A percentile compares a stretch with the other conserved stretches of the same genome.
These are phyloP conservation scores for Herminia tarsipennalis DNA, from an alignment of 2,888 invertebrate genomes.

Conservation along the genomic window DNA sequence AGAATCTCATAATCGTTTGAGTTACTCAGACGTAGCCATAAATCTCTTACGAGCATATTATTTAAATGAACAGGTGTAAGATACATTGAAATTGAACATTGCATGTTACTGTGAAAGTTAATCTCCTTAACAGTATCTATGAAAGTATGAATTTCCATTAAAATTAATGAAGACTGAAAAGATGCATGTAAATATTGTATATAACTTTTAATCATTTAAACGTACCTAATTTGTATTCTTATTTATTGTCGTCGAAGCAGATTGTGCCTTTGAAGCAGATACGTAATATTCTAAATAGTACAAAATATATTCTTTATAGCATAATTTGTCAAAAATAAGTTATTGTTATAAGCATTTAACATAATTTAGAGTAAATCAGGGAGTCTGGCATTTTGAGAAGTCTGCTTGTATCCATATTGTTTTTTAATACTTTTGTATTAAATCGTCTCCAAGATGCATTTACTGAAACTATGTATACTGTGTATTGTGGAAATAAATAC, in stretches of 20 bases:
- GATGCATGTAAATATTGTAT: conserved; percentile 46
- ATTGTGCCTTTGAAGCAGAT: conserved; percentile 35
- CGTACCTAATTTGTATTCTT: too few relatives aligned
- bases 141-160: conserved; percentile 33
- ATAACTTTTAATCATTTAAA: conserved; percentile 33
- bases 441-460: conserved; percentile 72
- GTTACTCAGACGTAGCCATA: conserved; percentile 1
- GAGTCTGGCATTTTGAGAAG: conserved; percentile 28
- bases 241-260: conserved; percentile 45
- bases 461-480: conserved; percentile 58
- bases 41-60: conserved; percentile 2
- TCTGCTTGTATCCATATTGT: conserved; percentile 33
- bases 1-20: conserved; percentile 12
- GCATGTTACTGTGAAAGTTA: not conserved
- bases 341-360: conserved; percentile 38
- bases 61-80: not conserved
- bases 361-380: conserved; percentile 30
- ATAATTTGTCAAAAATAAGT: conserved; percentile 38
- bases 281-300: conserved; percentile 60
- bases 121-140: conserved; percentile 7
- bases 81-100: not conserved
- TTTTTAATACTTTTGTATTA: conserved; percentile 63
- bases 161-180: conserved; percentile 44
- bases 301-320: conserved; percentile 55
- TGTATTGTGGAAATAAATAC: conserved; percentile 50